Percentiles rank a stretch among this genome's conserved stretches.
Evolutionary conservation across 2,113 vertebrate species (phyloP).

Genomic region (Jacana jacana): DNA sequence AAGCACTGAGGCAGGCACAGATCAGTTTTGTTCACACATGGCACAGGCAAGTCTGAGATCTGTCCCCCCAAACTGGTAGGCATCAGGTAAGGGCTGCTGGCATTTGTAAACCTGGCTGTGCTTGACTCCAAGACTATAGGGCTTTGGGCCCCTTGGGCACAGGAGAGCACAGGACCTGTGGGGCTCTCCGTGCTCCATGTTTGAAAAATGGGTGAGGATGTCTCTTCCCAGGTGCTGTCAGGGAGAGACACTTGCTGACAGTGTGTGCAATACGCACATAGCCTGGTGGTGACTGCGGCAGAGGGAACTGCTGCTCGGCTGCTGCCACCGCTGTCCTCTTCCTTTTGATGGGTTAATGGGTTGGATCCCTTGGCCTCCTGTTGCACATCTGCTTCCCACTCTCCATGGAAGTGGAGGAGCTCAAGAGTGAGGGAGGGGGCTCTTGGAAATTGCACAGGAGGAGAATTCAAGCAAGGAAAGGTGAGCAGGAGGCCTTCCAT

Average conservation of each 20-base stretch:
- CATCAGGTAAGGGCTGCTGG: background rate
- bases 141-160: fast-evolving
- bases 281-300: background rate
- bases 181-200: background rate
- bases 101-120: background rate
- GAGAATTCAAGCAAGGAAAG: background rate
- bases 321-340: background rate
- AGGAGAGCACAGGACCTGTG: background rate
- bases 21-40: background rate
- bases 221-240: background rate
- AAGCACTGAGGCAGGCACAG: background rate
- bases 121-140: background rate
- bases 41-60: background rate
- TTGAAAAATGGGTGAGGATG: background rate
- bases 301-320: background rate
- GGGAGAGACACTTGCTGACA: background rate
- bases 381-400: fast-evolving
- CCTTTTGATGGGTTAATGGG: fast-evolving
- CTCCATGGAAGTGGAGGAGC: background rate
- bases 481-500: background rate
- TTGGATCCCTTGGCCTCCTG: background rate
- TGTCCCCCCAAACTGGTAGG: background rate
- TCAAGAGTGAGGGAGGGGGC: background rate
- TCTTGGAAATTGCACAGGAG: background rate
- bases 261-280: background rate